These are phyloP conservation scores for Nestor notabilis DNA, from an alignment of 2,113 vertebrate genomes.

Conservation along the genomic window DNA sequence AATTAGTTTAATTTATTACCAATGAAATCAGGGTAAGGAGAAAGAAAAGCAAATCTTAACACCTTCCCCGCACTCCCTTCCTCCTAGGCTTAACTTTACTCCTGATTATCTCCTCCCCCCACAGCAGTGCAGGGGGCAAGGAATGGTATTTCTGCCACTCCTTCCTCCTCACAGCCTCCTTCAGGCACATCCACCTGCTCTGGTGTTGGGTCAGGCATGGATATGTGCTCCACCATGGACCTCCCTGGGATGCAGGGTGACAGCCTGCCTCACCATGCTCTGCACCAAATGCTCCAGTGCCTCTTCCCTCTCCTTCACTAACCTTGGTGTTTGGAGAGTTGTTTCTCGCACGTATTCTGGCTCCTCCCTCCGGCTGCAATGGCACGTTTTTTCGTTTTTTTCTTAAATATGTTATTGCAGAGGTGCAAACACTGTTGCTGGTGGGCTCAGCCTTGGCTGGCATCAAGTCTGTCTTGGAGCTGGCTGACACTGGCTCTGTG, in stretches of 20 bases:
- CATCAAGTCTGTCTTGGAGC: neutral
- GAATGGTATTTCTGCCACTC: neutral
- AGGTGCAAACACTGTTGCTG: neutral
- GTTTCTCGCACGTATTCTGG: neutral
- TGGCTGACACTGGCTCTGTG: neutral
- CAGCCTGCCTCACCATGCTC: neutral
- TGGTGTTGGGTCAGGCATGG: neutral
- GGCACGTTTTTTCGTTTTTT: rapidly evolving
- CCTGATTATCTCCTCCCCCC: neutral
- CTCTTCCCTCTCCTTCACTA: no score
- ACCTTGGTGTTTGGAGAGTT: neutral
- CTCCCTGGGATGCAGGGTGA: no score
- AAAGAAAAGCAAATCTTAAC: neutral
- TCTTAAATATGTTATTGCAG: neutral
- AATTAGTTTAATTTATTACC: neutral
- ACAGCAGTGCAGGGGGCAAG: neutral
- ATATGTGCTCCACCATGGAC: no score
- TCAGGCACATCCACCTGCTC: neutral
- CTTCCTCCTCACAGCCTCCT: neutral
- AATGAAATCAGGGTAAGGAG: neutral
- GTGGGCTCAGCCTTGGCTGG: neutral
- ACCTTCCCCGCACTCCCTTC: neutral
- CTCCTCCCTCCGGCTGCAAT: neutral
- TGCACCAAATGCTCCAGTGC: neutral
- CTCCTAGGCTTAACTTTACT: neutral